Base-by-base conservation (phyloP, 37 sponge, comb jelly and placozoan genomes). In the Halichondria panicea region DNA sequence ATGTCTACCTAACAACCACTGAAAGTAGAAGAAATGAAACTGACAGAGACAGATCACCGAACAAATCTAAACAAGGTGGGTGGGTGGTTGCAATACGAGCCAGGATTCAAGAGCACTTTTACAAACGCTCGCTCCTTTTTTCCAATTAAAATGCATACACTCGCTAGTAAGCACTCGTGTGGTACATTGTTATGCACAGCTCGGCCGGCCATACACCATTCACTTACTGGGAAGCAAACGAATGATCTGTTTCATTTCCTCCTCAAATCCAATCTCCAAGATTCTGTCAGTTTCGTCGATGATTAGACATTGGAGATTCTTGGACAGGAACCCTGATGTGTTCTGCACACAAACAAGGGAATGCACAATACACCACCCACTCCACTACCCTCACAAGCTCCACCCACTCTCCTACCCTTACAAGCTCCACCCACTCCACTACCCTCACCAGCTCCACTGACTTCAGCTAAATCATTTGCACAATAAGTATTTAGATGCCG, bases 281-380 rank as follows among this genome's bases (percentile, higher is more conserved):
- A 95, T 95, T 30, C 96, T 39, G 72, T 95, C 96, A 27, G 96
- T 89, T 67, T 95, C 96, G 48, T 95, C 96, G 57, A 95, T 91
- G 34, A 95, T 66, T 0, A 95, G 81, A 78, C 89, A 87, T 71
- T 95, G 84, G 13, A 95, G 61, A 63, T 88, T 91, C 62, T 77
- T 68, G 83, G 59, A 88, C 24, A 85, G 56, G 66, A 95, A 95
- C 25, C 83, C 86, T 34, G 77, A 62, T 25, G 96, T 95, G 55
- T 91, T 94, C 90, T 94, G 71, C 38, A 24, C 7, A 37, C 9
- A 56, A 31, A 55, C n/a, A 4, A 48, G 15, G 52, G 15, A 48
- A 15, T 68, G 50, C 44, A 24, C 7, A 18, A 46, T 43, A 44
- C 70, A 5, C 13, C 13, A 37, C n/a, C 48, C 15, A 9, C 30